Evolutionary conservation across 2,797 vertebrate species (phyloP).

Genomic region (Hydrolagus colliei): DNA sequence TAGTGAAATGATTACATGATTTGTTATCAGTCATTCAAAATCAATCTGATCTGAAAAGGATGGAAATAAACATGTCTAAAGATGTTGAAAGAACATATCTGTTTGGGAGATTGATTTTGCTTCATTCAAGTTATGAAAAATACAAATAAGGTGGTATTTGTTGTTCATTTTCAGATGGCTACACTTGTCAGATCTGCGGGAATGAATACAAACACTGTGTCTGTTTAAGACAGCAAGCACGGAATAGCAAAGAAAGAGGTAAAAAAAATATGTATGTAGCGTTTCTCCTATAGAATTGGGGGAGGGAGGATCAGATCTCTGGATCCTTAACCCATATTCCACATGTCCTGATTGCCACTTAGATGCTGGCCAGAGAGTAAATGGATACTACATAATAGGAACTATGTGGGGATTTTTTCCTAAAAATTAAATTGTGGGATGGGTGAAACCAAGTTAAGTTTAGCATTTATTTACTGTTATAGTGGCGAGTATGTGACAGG

Average conservation of each 20-base stretch:
- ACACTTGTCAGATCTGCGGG: constrained; percentile 22
- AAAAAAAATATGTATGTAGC: not conserved
- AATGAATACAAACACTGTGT: constrained; percentile 22
- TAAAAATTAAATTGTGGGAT: too few relatives aligned
- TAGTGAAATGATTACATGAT: not conserved
- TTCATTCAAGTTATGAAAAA: not conserved
- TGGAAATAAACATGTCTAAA: not conserved
- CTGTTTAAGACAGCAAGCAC: constrained; percentile 25
- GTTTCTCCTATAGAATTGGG: not conserved
- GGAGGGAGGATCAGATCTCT: too few relatives aligned
- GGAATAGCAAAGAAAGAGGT: constrained; percentile 25
- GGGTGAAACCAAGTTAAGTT: too few relatives aligned
- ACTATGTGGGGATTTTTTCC: too few relatives aligned
- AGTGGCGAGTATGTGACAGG: too few relatives aligned
- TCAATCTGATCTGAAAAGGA: not conserved
- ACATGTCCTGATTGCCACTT: too few relatives aligned
- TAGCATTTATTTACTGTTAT: too few relatives aligned
- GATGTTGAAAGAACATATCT: too few relatives aligned
- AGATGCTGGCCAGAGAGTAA: too few relatives aligned
- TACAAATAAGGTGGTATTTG: not conserved
- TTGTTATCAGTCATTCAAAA: too few relatives aligned
- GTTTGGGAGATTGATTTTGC: not conserved
- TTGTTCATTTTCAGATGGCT: constrained; percentile 24
- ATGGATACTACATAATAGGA: too few relatives aligned
- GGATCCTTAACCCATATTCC: too few relatives aligned